These are phyloP conservation scores for Callithrix jacchus DNA, from an alignment of 2,113 vertebrate genomes.

Conservation along the genomic window DNA sequence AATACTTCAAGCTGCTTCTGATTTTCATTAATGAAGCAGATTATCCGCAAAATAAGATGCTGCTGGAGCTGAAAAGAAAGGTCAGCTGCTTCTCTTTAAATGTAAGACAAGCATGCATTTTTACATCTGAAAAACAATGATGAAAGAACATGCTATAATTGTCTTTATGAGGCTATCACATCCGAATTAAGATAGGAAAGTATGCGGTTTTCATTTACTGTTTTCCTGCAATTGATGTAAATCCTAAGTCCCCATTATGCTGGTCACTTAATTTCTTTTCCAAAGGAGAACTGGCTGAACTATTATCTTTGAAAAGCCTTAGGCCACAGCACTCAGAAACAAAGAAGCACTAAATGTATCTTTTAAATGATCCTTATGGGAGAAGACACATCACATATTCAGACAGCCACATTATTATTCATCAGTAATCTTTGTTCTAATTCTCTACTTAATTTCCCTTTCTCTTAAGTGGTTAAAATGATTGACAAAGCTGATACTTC, in stretches of 20 bases:
- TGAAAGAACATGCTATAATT: constrained; percentile 26
- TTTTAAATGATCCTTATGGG: constrained; percentile 22
- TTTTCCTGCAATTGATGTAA: not conserved
- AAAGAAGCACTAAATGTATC: not conserved
- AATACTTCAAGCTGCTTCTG: constrained; percentile 75
- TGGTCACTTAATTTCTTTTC: constrained; percentile 45
- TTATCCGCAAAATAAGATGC: constrained; percentile 65
- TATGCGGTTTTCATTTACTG: constrained; percentile 15
- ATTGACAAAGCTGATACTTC: constrained; percentile 7
- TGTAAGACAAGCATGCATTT: constrained; percentile 46
- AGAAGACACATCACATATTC: not conserved
- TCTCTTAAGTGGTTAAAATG: constrained; percentile 56
- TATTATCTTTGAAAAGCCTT: constrained; percentile 16
- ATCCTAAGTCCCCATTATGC: not conserved
- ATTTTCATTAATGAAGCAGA: constrained; percentile 80
- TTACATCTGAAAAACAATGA: constrained; percentile 59
- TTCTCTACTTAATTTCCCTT: constrained; percentile 44
- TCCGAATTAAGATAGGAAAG: constrained; percentile 51
- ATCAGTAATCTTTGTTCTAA: constrained; percentile 41
- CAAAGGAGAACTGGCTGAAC: constrained; percentile 31
- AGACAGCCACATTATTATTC: constrained; percentile 40
- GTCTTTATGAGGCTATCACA: constrained; percentile 15
- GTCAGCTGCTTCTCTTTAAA: constrained; percentile 40
- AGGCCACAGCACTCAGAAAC: constrained; percentile 18
- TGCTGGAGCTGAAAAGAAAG: constrained; percentile 57